These are phyloP conservation scores for Theocolax elegans DNA, from an alignment of 1,140 invertebrate genomes.

Conservation along the genomic window DNA sequence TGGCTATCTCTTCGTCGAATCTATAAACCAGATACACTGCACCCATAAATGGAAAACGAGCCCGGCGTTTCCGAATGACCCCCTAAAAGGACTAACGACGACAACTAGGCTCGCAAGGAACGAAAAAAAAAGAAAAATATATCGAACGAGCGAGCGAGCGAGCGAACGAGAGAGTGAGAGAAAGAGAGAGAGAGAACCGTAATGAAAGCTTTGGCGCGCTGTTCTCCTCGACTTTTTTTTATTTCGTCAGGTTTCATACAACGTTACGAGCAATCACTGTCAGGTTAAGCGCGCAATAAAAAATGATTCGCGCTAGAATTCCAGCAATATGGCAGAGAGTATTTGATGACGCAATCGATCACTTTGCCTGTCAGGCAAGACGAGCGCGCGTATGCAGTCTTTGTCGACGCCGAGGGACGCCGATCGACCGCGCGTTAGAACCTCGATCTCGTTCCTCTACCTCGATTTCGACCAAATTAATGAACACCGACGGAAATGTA, in stretches of 20 bases:
- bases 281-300: conserved; percentile 10
- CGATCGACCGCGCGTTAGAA: too few relatives aligned
- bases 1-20: too few relatives aligned
- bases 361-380: background rate
- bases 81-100: background rate
- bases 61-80: too few relatives aligned
- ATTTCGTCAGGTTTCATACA: conserved; percentile 12
- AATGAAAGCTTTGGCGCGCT: too few relatives aligned
- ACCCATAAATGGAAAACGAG: too few relatives aligned
- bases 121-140: background rate
- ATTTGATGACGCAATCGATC: conserved; percentile 29
- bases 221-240: background rate
- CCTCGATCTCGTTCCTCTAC: too few relatives aligned
- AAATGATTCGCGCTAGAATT: conserved; percentile 10
- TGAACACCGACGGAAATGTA: too few relatives aligned
- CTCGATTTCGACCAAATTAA: too few relatives aligned
- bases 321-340: conserved; percentile 19
- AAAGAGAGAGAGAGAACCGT: too few relatives aligned
- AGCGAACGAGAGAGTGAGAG: background rate
- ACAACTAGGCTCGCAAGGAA: background rate
- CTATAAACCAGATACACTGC: too few relatives aligned
- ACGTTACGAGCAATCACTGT: conserved; percentile 12
- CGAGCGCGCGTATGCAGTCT: too few relatives aligned
- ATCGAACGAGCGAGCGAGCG: background rate
- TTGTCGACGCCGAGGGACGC: too few relatives aligned